These are phyloP conservation scores for Cephalopachus bancanus DNA, from an alignment of 2,797 vertebrate species.

Conservation along the genomic window DNA sequence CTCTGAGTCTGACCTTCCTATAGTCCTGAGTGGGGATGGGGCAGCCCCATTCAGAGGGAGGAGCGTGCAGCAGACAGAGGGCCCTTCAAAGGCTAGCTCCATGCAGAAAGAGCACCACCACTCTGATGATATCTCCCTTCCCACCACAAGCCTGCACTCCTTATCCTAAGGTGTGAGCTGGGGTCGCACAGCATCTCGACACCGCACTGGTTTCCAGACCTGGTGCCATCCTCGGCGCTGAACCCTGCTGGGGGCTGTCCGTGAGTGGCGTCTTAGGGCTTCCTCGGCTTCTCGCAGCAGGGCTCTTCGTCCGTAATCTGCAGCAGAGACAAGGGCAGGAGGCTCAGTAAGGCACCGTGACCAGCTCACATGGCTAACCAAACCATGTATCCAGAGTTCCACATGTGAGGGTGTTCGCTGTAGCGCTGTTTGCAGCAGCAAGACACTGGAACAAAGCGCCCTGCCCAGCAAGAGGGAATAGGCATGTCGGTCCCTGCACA, in stretches of 20 bases:
- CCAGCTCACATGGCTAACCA: neutral
- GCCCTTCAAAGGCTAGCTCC: neutral
- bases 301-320: slow-evolving; percentile 82
- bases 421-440: neutral
- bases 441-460: neutral
- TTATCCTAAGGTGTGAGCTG: neutral
- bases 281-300: slow-evolving; percentile 82
- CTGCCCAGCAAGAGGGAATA: neutral
- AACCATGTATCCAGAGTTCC: neutral
- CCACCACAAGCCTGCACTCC: neutral
- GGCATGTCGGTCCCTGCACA: neutral
- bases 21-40: rapidly evolving
- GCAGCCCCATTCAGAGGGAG: neutral
- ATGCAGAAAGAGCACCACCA: neutral
- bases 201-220: slow-evolving; percentile 87
- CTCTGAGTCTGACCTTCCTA: neutral
- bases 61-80: too few species aligned
- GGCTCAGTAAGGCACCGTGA: neutral
- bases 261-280: slow-evolving; percentile 85
- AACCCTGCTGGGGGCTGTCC: slow-evolving; percentile 92
- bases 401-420: rapidly evolving
- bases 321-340: slow-evolving; percentile 78
- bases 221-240: slow-evolving; percentile 95
- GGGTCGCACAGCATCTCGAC: too few species aligned
- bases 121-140: neutral